A percentile compares a stretch with the other conserved stretches of the same genome.
phyloP scores from a whole-genome alignment of 2,888 invertebrate species.

The Xylota segnis region DNA sequence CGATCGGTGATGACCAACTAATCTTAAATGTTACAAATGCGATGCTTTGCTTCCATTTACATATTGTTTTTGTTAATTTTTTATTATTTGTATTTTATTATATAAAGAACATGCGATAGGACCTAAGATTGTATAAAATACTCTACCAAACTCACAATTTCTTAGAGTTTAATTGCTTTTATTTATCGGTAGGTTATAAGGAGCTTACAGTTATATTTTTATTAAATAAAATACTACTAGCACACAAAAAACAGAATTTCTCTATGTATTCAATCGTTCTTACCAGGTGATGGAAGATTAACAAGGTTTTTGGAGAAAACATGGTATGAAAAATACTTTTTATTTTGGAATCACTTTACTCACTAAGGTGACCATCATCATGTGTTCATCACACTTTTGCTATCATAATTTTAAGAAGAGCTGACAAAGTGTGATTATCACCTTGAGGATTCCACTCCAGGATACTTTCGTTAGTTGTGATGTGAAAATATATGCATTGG shows the following conservation, averaged over 20 bases:
- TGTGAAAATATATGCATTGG: too few species aligned
- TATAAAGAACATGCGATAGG: background rate
- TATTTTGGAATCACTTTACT: too few species aligned
- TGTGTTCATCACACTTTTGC: too few species aligned
- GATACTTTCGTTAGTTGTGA: too few species aligned
- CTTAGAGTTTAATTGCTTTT: slow-evolving; percentile 38
- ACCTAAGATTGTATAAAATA: slow-evolving; percentile 26
- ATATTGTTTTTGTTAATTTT: slow-evolving; percentile 24
- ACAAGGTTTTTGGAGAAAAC: too few species aligned
- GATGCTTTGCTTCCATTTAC: slow-evolving; percentile 41
- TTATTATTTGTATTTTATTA: background rate
- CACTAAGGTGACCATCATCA: too few species aligned
- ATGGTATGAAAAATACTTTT: too few species aligned
- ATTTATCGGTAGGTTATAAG: slow-evolving; percentile 46
- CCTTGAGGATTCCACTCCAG: too few species aligned
- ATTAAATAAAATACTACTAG: slow-evolving; percentile 34
- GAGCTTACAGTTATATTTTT: slow-evolving; percentile 30
- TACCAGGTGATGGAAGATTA: too few species aligned
- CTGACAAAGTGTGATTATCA: too few species aligned
- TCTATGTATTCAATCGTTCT: too few species aligned
- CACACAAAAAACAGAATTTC: background rate
- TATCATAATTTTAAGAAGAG: too few species aligned
- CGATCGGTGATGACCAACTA: slow-evolving; percentile 80
- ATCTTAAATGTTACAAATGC: slow-evolving; percentile 14
- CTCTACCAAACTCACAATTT: background rate